A percentile compares a stretch with the other conserved stretches of the same genome.
Evolutionary conservation across 1,140 invertebrate species (phyloP).

Genomic region (Oryctes rhinoceros): DNA sequence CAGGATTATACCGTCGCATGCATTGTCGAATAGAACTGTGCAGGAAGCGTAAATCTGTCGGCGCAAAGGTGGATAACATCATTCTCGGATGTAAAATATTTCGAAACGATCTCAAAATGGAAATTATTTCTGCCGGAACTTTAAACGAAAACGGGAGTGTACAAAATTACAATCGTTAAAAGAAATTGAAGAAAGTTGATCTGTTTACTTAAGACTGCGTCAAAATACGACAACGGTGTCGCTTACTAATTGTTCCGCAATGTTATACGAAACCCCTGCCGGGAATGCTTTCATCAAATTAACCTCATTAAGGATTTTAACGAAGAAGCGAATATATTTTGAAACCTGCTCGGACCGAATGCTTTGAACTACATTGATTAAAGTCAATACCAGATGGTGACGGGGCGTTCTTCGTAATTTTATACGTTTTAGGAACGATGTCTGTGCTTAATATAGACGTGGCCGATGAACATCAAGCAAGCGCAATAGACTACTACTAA

Average conservation of each 20-base stretch:
- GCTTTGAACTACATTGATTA: neutral
- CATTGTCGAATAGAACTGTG: too few relatives aligned
- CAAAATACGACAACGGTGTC: neutral
- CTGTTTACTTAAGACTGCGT: neutral
- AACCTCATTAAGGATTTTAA: neutral
- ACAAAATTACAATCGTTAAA: constrained; percentile 2
- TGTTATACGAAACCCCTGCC: neutral
- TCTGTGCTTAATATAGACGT: too few relatives aligned
- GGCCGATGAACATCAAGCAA: too few relatives aligned
- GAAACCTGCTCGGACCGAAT: neutral
- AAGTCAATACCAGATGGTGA: too few relatives aligned
- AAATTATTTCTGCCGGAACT: too few relatives aligned
- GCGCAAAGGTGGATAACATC: neutral
- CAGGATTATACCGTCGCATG: neutral
- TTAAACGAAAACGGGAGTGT: neutral
- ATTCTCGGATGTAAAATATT: neutral
- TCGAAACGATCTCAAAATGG: neutral
- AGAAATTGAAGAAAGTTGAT: neutral
- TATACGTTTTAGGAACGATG: too few relatives aligned
- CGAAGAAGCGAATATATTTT: neutral
- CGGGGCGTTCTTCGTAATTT: too few relatives aligned
- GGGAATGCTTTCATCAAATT: neutral
- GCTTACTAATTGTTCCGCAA: neutral
- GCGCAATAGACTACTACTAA: too few relatives aligned
- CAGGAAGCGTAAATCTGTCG: neutral